Conservation (phyloP, 2,113 vertebrate genomes). For the Herpetotheres cachinnans region DNA sequence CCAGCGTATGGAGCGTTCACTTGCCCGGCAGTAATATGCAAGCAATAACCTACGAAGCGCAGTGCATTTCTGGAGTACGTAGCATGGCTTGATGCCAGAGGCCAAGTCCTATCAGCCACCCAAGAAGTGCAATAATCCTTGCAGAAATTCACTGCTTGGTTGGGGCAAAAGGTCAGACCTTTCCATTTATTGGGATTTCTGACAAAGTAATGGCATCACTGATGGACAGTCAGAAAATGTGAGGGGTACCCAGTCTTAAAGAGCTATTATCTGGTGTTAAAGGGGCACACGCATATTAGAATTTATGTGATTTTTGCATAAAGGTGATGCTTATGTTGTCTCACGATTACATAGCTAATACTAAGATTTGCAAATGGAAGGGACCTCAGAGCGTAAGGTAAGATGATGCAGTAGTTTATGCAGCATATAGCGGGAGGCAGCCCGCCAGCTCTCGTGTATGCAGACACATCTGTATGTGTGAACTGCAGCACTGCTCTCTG, state of each 20-base stretch:
- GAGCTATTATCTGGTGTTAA: not conserved
- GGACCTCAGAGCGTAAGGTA: not conserved
- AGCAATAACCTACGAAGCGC: conserved; percentile 11
- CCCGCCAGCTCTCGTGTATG: accelerated
- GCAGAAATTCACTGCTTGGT: conserved; percentile 9
- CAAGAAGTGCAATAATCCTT: conserved; percentile 43
- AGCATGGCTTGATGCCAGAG: conserved; percentile 15
- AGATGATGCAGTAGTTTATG: not conserved
- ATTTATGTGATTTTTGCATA: not conserved
- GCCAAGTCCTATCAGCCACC: not conserved
- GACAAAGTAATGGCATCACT: not conserved
- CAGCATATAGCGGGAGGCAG: not conserved
- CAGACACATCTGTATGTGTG: not conserved
- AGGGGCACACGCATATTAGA: not conserved
- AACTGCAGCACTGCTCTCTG: not conserved
- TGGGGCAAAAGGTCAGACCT: not conserved
- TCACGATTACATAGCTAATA: not conserved
- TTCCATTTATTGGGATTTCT: not conserved
- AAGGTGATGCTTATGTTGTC: not conserved
- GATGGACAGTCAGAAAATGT: not conserved
- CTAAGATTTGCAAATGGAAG: not conserved
- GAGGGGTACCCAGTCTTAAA: not conserved
- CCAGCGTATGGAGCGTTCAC: not conserved
- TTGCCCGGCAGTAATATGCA: conserved; percentile 3
- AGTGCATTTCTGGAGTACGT: not conserved